Percentiles rank a stretch among this genome's conserved stretches.
Evolutionary conservation across 1,140 invertebrate genomes (phyloP).

Genomic region (Agrypnia vestita): DNA sequence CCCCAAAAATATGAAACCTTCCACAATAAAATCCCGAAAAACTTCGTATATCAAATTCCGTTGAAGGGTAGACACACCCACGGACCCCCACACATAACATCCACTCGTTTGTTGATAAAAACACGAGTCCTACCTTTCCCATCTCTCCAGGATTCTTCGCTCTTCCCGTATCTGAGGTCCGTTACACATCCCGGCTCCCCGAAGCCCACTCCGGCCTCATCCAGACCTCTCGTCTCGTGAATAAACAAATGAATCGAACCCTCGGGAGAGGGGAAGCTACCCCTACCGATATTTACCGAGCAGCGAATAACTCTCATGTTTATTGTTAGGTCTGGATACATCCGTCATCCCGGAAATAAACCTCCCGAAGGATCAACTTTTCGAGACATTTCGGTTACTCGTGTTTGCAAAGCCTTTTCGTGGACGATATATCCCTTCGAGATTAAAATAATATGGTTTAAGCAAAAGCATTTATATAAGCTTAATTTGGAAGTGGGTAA

Average conservation of each 20-base stretch:
- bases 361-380: constrained; percentile 1
- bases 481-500: no score
- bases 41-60: no score
- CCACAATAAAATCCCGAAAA: no score
- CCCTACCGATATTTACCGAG: constrained; percentile 32
- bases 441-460: no score
- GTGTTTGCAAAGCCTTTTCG: no score
- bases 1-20: no score
- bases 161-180: neutral
- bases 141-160: no score
- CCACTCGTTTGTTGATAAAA: neutral
- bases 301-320: constrained; percentile 38
- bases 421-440: no score
- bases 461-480: no score
- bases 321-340: constrained; percentile 33
- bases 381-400: no score
- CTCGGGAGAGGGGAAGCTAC: neutral
- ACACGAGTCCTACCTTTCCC: neutral
- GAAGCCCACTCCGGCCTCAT: neutral
- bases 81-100: neutral
- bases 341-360: constrained; percentile 40
- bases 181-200: neutral
- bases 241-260: constrained; percentile 37
- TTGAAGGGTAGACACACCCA: neutral
- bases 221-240: constrained; percentile 17